Evolutionary conservation across 2,797 vertebrate genomes (phyloP).

Genomic region (Chromis chromis): DNA sequence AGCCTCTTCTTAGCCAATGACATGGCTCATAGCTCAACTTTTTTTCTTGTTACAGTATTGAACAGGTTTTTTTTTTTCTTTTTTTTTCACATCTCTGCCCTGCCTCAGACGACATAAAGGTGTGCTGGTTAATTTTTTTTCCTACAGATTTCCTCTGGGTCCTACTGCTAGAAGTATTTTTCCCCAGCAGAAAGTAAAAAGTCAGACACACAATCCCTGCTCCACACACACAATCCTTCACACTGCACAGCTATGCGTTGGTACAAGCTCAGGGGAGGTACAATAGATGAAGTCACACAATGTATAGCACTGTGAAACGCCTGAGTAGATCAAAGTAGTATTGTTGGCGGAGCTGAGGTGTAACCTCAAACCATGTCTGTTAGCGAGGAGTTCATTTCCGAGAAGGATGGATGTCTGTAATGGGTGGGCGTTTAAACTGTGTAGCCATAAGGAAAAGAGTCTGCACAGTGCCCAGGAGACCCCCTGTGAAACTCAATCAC

Average conservation of each 20-base stretch:
- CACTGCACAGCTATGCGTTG: conserved; percentile 59
- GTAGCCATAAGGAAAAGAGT: conserved; percentile 67
- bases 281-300: conserved; percentile 75
- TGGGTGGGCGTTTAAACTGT: conserved; percentile 74
- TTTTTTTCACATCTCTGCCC: conserved; percentile 66
- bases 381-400: conserved; percentile 84
- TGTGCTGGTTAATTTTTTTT: conserved; percentile 66
- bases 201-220: conserved; percentile 37
- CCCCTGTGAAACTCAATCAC: conserved; percentile 83
- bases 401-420: conserved; percentile 80
- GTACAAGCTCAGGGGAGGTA: conserved; percentile 62
- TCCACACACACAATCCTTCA: conserved; percentile 24
- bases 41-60: conserved; percentile 66
- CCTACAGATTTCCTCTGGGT: conserved; percentile 75
- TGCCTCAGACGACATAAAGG: conserved; percentile 75
- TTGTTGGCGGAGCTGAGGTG: conserved; percentile 80
- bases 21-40: conserved; percentile 62
- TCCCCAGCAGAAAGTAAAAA: conserved; percentile 21
- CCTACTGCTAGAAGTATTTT: conserved; percentile 77
- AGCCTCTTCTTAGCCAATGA: conserved; percentile 77
- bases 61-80: conserved; percentile 73
- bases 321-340: conserved; percentile 81
- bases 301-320: conserved; percentile 82
- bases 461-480: conserved; percentile 66
- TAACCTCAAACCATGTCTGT: conserved; percentile 85